phyloP scores from a whole-genome alignment of 2,797 vertebrate genomes.

The Remorina albescens region DNA sequence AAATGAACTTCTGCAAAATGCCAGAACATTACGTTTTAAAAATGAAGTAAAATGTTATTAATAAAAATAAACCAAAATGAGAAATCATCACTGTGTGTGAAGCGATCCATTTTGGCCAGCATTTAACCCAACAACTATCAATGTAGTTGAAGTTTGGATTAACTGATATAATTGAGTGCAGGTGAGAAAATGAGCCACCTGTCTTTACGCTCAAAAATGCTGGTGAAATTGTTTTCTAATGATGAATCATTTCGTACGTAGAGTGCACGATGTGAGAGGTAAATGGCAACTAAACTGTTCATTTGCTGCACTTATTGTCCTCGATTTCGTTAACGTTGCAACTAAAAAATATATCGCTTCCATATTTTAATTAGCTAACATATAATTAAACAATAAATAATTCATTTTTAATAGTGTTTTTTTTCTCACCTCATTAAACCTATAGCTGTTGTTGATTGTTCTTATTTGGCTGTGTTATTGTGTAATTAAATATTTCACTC shows the following conservation, averaged over 20 bases:
- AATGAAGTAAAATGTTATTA: neutral
- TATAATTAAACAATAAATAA: constrained; percentile 70
- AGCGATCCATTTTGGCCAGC: constrained; percentile 19
- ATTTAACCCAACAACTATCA: constrained; percentile 6
- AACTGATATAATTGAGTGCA: neutral
- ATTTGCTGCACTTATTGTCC: constrained; percentile 25
- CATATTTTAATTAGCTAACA: constrained; percentile 48
- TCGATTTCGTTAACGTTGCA: constrained; percentile 28
- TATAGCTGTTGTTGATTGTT: constrained; percentile 57
- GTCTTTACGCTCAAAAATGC: neutral
- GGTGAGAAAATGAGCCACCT: too few relatives aligned
- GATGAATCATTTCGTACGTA: neutral
- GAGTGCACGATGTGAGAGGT: neutral
- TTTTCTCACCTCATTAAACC: constrained; percentile 59
- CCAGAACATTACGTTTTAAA: neutral
- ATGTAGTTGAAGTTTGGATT: neutral
- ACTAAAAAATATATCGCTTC: constrained; percentile 21
- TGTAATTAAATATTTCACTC: constrained; percentile 51
- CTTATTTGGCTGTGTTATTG: constrained; percentile 53
- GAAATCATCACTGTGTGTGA: neutral
- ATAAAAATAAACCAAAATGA: constrained; percentile 16
- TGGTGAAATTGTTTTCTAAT: neutral
- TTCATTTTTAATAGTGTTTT: constrained; percentile 70
- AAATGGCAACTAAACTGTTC: constrained; percentile 12
- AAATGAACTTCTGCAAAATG: constrained; percentile 15